These are phyloP conservation scores for Cottoperca gobio DNA, from an alignment of 2,797 vertebrate species.

Conservation along the genomic window DNA sequence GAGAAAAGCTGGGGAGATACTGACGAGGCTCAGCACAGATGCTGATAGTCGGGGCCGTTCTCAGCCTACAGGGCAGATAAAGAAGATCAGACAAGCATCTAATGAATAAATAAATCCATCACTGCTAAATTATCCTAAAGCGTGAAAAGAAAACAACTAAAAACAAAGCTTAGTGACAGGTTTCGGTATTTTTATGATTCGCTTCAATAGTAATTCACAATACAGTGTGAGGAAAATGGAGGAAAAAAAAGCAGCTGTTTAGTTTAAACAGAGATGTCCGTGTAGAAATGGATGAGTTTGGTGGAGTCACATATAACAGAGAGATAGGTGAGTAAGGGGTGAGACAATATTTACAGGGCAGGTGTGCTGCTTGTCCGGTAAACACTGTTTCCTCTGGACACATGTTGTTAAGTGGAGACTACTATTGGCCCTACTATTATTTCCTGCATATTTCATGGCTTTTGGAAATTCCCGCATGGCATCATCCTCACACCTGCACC, in stretches of 20 bases:
- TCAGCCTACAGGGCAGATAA: slow-evolving; percentile 36
- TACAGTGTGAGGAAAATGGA: background rate
- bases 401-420: slow-evolving; percentile 45
- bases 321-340: slow-evolving; percentile 22
- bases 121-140: slow-evolving; percentile 46
- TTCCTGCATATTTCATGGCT: slow-evolving; percentile 49
- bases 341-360: slow-evolving; percentile 58
- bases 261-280: background rate
- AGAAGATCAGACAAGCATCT: slow-evolving; percentile 38
- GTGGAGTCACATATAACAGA: slow-evolving; percentile 23
- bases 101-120: slow-evolving; percentile 50
- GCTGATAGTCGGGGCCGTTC: slow-evolving; percentile 43
- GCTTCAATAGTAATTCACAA: background rate
- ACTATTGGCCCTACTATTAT: slow-evolving; percentile 35
- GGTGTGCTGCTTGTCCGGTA: slow-evolving; percentile 59
- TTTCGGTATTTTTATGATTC: background rate
- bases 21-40: slow-evolving; percentile 53
- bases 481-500: slow-evolving; percentile 72
- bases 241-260: slow-evolving; percentile 1
- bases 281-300: slow-evolving; percentile 2
- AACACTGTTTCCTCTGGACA: slow-evolving; percentile 60
- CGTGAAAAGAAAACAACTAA: background rate
- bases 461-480: slow-evolving; percentile 70
- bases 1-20: slow-evolving; percentile 64
- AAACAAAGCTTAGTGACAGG: background rate